Base-by-base conservation (phyloP, 1,140 invertebrate genomes). In the Popillia japonica region DNA sequence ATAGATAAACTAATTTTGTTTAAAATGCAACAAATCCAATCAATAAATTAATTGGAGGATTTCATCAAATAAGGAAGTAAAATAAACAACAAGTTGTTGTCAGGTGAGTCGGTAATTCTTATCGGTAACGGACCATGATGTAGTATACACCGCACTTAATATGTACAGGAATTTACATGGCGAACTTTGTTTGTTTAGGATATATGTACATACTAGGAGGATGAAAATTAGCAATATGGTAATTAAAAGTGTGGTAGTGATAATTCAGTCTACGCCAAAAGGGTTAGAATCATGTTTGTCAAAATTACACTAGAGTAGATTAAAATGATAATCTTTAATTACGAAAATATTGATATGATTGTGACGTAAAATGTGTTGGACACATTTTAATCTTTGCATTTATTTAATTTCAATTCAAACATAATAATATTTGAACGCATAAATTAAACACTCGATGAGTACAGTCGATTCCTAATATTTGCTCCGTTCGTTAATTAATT, bases 21-120 rank as follows among this genome's bases (percentile, higher is more conserved):
- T 9, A 23, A 23, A 68, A 20, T 68, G 22, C 14, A 68, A 64
- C 17, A 3, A 17, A 14, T 64, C 17, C 17, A 64, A 64, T 64
- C 59, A 64, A 64, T 64, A 20, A 64, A 64, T 17, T 64, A 4
- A 22, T n/a, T n/a, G n/a, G n/a, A n/a, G n/a, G n/a, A n/a, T n/a
- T n/a, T n/a, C n/a, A n/a, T n/a, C n/a, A n/a, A n/a, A n/a, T 64
- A 20, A 20, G 59, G 17, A 8, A 20, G 10, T 20, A 64, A 64
- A 22, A 64, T 27, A 22, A 3, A 27, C n/a, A 20, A 20, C 59
- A 17, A 20, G 17, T 20, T 7, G 59, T 64, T 64, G 59, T 4
- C 27, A 34, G 27, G 27, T 34, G 27, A 2, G 4, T 4, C 4
- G 27, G 27, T 34, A 34, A 34, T 34, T 34, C 2, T 34, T 34